Evolutionary conservation across 2,888 invertebrate genomes (phyloP).

Genomic region (Lucinisca nassula): DNA sequence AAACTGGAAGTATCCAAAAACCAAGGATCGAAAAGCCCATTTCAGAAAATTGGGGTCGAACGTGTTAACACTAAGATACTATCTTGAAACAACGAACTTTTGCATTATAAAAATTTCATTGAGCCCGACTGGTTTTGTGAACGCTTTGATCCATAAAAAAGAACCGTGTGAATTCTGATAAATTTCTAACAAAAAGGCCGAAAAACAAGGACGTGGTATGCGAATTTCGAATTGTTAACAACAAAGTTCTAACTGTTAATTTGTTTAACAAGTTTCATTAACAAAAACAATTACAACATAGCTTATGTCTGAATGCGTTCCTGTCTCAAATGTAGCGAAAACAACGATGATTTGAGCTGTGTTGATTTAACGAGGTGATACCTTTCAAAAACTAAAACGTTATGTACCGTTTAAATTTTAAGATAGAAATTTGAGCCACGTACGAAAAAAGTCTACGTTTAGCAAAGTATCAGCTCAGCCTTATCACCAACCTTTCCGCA

Average conservation of each 20-base stretch:
- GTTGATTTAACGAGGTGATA: background rate
- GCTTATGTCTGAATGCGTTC: background rate
- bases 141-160: background rate
- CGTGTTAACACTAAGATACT: too few species aligned
- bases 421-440: background rate
- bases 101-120: background rate
- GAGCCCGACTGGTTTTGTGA: background rate
- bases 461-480: too few species aligned
- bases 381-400: background rate
- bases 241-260: background rate
- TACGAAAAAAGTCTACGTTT: too few species aligned
- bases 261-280: background rate
- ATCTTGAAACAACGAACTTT: background rate
- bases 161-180: background rate
- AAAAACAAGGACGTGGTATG: background rate
- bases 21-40: too few species aligned
- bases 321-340: background rate
- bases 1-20: too few species aligned
- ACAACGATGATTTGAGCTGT: background rate
- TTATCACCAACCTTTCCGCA: too few species aligned
- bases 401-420: background rate
- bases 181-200: background rate
- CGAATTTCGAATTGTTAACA: background rate
- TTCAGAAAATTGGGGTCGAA: too few species aligned
- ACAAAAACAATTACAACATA: slow-evolving; percentile 1